These are phyloP conservation scores for Pristionchus japonicus DNA, from an alignment of 2,888 invertebrate genomes.

Conservation along the genomic window DNA sequence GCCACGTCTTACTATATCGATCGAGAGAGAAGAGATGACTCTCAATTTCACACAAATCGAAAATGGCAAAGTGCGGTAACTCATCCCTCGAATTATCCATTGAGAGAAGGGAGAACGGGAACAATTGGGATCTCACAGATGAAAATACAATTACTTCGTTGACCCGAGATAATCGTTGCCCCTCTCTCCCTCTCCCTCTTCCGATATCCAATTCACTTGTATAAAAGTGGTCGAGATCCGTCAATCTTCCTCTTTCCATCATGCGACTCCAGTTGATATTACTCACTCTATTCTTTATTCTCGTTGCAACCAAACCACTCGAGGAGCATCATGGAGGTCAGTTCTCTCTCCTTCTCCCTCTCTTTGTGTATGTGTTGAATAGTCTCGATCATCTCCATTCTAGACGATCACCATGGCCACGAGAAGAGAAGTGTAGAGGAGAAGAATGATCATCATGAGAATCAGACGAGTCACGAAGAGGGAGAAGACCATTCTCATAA, in stretches of 20 bases:
- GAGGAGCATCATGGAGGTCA: background rate
- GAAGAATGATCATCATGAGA: background rate
- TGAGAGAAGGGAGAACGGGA: background rate
- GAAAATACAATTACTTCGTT: slow-evolving; percentile 47
- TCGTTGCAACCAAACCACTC: slow-evolving; percentile 1
- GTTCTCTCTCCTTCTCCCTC: background rate
- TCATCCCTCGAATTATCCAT: background rate
- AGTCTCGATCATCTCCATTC: too few relatives aligned
- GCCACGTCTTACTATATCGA: slow-evolving; percentile 10
- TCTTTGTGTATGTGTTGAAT: too few relatives aligned
- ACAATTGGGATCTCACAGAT: background rate
- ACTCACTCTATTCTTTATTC: background rate
- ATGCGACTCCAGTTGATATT: slow-evolving; percentile 10
- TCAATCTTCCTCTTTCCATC: slow-evolving; percentile 1
- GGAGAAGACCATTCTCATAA: background rate
- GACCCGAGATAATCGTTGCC: slow-evolving; percentile 42
- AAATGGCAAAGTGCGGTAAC: slow-evolving; percentile 18
- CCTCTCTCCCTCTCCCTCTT: background rate
- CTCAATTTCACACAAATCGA: background rate
- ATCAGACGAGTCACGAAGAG: background rate
- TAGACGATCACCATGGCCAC: slow-evolving; percentile 15
- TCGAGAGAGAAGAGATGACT: background rate
- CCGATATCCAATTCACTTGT: background rate
- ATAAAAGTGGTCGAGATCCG: background rate
- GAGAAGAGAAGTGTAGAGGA: slow-evolving; percentile 10